Conservation (phyloP, 2,113 vertebrate species). For the Rhabdornis inornatus region DNA sequence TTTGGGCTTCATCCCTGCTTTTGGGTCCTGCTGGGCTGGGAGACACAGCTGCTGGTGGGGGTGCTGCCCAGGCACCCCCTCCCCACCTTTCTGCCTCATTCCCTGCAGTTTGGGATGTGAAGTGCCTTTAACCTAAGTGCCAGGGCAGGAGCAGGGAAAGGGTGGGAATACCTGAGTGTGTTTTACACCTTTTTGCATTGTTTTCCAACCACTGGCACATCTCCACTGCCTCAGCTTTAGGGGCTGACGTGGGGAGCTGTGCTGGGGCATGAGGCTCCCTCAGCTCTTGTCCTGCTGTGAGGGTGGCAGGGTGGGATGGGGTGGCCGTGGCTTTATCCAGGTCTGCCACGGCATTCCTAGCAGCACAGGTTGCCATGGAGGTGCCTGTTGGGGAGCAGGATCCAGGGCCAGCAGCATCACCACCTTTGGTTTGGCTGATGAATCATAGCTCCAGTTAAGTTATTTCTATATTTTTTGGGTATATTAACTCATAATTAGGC, state of each 20-base stretch:
- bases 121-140: not conserved
- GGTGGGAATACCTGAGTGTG: not conserved
- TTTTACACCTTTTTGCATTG: not conserved
- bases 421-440: not conserved
- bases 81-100: not conserved
- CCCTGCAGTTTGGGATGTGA: not conserved
- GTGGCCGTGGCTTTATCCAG: not conserved
- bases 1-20: not conserved
- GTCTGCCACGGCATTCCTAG: not conserved
- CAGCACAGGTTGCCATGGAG: not conserved
- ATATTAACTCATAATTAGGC: not conserved
- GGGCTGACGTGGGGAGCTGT: not conserved
- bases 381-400: not conserved
- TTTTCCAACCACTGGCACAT: not conserved
- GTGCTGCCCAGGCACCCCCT: not conserved
- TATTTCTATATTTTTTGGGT: not conserved
- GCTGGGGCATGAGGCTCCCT: not conserved
- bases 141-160: not conserved
- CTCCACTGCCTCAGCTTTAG: not conserved
- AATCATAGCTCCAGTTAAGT: not conserved
- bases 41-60: not conserved
- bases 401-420: not conserved
- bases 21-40: fast-evolving
- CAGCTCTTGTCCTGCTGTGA: not conserved
- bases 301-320: not conserved